Evolutionary conservation across 2,113 vertebrate genomes (phyloP).

Genomic region (Megaceryle torquata): DNA sequence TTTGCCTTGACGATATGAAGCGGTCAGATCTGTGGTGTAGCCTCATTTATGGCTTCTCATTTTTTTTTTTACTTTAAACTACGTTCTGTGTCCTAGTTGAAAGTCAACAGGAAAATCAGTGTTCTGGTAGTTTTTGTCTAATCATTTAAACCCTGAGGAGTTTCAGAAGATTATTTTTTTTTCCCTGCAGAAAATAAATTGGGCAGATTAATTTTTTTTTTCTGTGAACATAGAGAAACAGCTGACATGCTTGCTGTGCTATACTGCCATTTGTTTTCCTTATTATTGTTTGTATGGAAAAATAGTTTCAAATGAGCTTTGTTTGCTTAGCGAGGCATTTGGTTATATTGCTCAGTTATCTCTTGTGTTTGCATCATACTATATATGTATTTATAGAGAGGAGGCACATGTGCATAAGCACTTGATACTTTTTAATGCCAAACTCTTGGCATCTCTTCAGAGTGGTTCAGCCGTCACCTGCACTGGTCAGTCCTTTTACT

Average conservation of each 20-base stretch:
- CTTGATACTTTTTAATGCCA: neutral
- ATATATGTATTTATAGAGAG: neutral
- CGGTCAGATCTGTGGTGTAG: neutral
- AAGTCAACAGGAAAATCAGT: neutral
- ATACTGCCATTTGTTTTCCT: neutral
- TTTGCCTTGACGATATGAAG: neutral
- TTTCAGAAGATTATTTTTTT: neutral
- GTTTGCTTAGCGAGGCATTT: neutral
- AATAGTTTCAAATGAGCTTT: neutral
- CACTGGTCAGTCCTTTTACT: neutral
- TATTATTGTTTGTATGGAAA: neutral
- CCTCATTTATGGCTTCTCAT: neutral
- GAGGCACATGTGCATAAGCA: fast-evolving
- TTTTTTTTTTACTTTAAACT: neutral
- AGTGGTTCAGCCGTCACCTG: neutral
- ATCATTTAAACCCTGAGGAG: neutral
- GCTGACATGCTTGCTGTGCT: neutral
- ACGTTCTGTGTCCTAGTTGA: neutral
- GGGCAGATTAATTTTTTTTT: neutral
- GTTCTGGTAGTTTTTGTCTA: neutral
- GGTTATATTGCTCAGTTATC: neutral
- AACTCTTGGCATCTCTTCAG: neutral
- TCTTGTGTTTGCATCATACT: neutral
- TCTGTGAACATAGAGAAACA: neutral
- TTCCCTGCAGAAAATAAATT: neutral